phyloP scores from a whole-genome alignment of 2,888 invertebrate species.

The Eilema caniola region DNA sequence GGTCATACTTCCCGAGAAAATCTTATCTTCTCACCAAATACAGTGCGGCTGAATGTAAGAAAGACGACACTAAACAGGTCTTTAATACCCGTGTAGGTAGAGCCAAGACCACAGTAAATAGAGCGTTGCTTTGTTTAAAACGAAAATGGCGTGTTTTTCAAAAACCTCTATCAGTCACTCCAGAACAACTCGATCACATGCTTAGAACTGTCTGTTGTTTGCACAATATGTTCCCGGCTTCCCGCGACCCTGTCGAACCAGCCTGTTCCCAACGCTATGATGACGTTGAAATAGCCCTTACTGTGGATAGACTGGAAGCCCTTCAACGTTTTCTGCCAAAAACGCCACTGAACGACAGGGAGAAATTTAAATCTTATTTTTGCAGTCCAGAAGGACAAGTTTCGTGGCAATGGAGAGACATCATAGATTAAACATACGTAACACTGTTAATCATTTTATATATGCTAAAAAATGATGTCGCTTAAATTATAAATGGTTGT shows the following conservation, averaged over 20 bases:
- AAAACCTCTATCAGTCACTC: neutral
- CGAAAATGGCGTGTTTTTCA: slow-evolving; percentile 2
- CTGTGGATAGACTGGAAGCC: neutral
- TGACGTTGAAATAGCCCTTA: neutral
- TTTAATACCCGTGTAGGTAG: slow-evolving; percentile 10
- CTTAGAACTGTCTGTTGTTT: neutral
- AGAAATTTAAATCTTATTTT: slow-evolving; percentile 9
- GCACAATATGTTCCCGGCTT: slow-evolving; percentile 1
- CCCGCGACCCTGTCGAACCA: neutral
- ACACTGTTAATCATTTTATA: neutral
- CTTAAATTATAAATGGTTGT: neutral
- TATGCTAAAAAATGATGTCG: neutral
- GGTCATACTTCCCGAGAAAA: slow-evolving; percentile 5
- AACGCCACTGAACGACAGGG: neutral
- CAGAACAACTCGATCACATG: neutral
- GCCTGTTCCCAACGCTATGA: neutral
- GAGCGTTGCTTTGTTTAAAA: slow-evolving; percentile 1
- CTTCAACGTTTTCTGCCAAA: neutral
- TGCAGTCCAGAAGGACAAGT: slow-evolving; percentile 12
- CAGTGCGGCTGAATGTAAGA: neutral
- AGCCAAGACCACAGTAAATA: slow-evolving; percentile 5
- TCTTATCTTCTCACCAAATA: slow-evolving; percentile 11
- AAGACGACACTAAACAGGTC: neutral
- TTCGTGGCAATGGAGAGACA: slow-evolving; percentile 9
- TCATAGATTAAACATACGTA: neutral